Base-by-base conservation (phyloP, 2,888 invertebrate genomes). In the Eucriotettix oculatus region DNA sequence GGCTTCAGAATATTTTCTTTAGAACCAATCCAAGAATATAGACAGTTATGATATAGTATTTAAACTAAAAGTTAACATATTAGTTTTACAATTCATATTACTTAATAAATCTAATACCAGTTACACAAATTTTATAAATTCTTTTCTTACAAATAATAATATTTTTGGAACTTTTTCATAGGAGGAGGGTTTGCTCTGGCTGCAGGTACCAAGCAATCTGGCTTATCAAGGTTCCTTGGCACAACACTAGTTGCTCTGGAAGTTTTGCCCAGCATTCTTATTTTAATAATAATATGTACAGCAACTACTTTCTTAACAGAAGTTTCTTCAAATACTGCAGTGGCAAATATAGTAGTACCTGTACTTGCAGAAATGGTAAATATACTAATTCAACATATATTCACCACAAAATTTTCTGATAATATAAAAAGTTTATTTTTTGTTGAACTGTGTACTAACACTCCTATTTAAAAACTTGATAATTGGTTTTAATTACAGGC, bases 151-250 rank as follows among this genome's bases (percentile, higher is more conserved):
- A n/a, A 48, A 48, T 48, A 48, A n/a, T 3, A 14, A 48, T 48
- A 14, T 48, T 48, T 2, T 48, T 48, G 2, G 1, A 48, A 5
- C 7, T 3, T 40, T 12, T 16, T 41, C 17, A 16, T 67, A 82
- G 84, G 93, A 55, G 94, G 94, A 42, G 94, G 94, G 0, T 94
- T 94, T 73, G 93, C 94, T 0, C 78, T 95, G 62, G 93, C 95
- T 0, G 87, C 88, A 64, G 94, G 89, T 63, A 88, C 90, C 67
- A 84, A 86, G 67, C 82, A 76, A 10, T 90, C 90, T 0, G 86
- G 87, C 0, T 81, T 94, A 69, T 90, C 91, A 0, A 69, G 74
- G 10, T 78, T 87, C 75, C 81, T 94, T 63, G 92, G 92, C 0
- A 73, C 79, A 0, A 81, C 85, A 9, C 75, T 94, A 43, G 76